Base-by-base conservation (phyloP, 1,140 invertebrate genomes). In the Kradibia gibbosae region DNA sequence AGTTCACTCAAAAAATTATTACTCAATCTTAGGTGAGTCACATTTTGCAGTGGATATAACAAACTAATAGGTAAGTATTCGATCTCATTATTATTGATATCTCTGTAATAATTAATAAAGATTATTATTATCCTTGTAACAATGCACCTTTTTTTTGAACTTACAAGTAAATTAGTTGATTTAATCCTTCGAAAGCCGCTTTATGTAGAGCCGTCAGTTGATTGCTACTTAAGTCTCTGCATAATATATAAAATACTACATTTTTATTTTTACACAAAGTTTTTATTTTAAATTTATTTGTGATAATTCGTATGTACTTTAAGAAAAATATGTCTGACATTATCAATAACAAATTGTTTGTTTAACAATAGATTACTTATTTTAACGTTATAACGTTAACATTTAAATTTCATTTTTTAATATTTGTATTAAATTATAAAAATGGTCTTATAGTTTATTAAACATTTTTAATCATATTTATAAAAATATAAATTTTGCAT, bases 61-160 rank as follows among this genome's bases (percentile, higher is more conserved):
- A 97, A 91, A 81, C 93, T 93, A 11, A 94, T 90, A 1, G 96
- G 95, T 34, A 97, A 88, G 87, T 95, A 95, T 86, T 97, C 95
- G 7, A 97, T 92, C 70, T 93, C 89, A 87, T 97, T 97, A 86
- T 95, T 94, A 78, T 95, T 96, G 81, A 97, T 89, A 87, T 97
- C 96, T 81, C 93, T 93, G 88, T 22, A 89, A 90, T 83, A 70
- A 83, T 75, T 82, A 65, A 15, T 48, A 73, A 53, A 22, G 50
- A 72, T 20, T 72, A n/a, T 20, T 67, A 67, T 22, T 39, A n/a
- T n/a, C n/a, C n/a, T 67, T 67, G 22, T 31, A 15, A 45, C 4
- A 10, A n/a, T 39, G 0, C 11, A 3, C 3, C 62, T 71, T 50
- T 11, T 67, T 20, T 57, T 74, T 25, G 20, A 73, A 91, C 91